Evolutionary conservation across 1,140 invertebrate genomes (phyloP), one percentile per base, ranked within the genome.

Genomic region (Euglossa dilemma): DNA sequence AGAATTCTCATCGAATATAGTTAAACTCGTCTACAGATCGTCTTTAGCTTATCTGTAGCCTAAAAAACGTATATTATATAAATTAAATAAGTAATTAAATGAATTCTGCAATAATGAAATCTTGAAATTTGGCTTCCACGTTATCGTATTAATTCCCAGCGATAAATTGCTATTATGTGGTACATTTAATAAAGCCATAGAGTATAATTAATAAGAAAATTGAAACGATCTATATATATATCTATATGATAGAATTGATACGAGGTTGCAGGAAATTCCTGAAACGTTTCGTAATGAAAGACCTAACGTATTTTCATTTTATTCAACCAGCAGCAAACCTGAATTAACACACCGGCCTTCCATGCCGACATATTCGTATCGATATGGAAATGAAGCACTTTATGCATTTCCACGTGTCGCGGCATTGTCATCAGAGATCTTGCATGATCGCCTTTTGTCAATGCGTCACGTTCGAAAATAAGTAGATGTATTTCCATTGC

Each of bases 381-480:
- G 74, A 64, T 52, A n/a, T 50, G 59, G 20, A 50, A 76, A 76
- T 9, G n/a, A 36, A 64, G 3, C 18, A 12, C 7, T 76, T 64
- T 52, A 23, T n/a, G 23, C n/a, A 23, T 25, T 25, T 77, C 18
- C 14, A n/a, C 74, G 47, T 45, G 50, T 54, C 63, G 12, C 28
- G 6, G 16, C 20, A 80, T 80, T 61, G 63, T 67, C 61, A 47
- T 72, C 76, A 54, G 80, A 54, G 57, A 73, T 73, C 47, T 23
- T 23, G 16, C 54, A 18, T 6, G 78, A 73, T 79, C 54, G 66
- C 20, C 69, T 72, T 80, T 73, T 73, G 57, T 73, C 69, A 57
- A 43, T 63, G 54, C 57, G 56, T 80, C 78, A 80, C 77, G 45
- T 20, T 80, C 45, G 45, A 80, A 73, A 79, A 80, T 63, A 80